Evolutionary conservation across 2,113 vertebrate genomes (phyloP).

Genomic region (Cottus gobio): DNA sequence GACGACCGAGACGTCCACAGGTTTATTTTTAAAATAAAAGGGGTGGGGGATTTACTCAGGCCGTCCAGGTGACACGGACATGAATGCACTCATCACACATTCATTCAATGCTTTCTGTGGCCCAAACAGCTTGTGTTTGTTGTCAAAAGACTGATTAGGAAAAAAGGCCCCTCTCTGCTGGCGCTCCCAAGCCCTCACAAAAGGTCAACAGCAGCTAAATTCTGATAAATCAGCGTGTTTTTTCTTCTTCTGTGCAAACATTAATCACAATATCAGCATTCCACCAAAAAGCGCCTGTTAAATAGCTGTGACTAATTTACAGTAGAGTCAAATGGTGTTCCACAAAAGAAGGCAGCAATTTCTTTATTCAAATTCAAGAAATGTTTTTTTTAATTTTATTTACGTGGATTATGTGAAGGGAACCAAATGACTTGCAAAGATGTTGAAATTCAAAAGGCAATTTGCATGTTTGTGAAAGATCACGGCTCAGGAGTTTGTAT

Average conservation of each 20-base stretch:
- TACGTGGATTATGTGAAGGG: constrained; percentile 36
- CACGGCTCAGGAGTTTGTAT: constrained; percentile 37
- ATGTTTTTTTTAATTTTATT: constrained; percentile 17
- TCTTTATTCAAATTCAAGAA: constrained; percentile 47
- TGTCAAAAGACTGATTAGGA: constrained; percentile 71
- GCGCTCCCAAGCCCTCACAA: constrained; percentile 31
- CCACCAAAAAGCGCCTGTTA: constrained; percentile 53
- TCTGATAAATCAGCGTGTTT: constrained; percentile 57
- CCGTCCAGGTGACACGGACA: constrained; percentile 54
- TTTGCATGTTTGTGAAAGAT: constrained; percentile 48
- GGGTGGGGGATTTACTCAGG: constrained; percentile 19
- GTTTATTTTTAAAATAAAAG: constrained; percentile 40
- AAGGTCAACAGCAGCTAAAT: constrained; percentile 72
- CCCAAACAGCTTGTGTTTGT: constrained; percentile 75
- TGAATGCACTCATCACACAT: constrained; percentile 37
- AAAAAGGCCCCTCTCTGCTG: constrained; percentile 55
- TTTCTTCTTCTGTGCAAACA: constrained; percentile 48
- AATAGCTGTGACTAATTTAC: constrained; percentile 57
- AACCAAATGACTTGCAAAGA: constrained; percentile 47
- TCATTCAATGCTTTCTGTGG: constrained; percentile 54
- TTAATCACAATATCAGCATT: constrained; percentile 66
- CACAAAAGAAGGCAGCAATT: constrained; percentile 40
- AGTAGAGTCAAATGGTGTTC: constrained; percentile 39
- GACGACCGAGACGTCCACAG: constrained; percentile 27
- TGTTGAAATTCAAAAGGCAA: constrained; percentile 37